These are phyloP conservation scores for Panthera leo DNA, from an alignment of 2,113 vertebrate genomes.

Conservation along the genomic window DNA sequence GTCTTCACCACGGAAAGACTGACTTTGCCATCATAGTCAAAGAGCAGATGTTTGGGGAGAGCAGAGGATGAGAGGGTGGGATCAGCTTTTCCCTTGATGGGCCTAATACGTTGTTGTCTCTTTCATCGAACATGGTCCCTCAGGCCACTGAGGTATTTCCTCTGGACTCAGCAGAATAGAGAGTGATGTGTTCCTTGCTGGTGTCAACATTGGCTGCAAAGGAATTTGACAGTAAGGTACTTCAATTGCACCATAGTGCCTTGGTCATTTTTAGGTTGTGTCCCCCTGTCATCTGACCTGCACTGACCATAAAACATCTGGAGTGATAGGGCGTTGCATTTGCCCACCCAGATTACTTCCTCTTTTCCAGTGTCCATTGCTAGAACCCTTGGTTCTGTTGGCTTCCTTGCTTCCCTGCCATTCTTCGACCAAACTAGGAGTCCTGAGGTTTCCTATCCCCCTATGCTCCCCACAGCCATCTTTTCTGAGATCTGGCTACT, in stretches of 20 bases:
- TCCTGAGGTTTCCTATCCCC: background rate
- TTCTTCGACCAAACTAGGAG: background rate
- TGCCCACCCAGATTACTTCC: background rate
- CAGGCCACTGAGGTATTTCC: background rate
- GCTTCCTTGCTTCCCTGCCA: background rate
- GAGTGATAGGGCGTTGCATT: accelerated
- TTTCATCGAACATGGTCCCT: background rate
- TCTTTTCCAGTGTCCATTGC: background rate
- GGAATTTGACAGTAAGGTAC: background rate
- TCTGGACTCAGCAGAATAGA: background rate
- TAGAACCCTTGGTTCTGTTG: background rate
- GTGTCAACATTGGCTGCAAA: background rate
- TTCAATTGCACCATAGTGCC: background rate
- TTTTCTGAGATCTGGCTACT: background rate
- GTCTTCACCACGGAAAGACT: background rate
- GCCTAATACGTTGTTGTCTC: background rate
- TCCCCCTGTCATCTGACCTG: accelerated
- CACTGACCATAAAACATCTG: background rate
- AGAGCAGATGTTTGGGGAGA: background rate
- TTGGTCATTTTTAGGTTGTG: background rate
- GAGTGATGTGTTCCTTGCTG: background rate
- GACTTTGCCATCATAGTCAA: background rate
- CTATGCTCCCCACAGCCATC: background rate
- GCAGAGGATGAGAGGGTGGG: background rate
- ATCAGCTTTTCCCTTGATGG: background rate